phyloP scores from a whole-genome alignment of 2,797 vertebrate genomes.

The Coracias cyanogaster region DNA sequence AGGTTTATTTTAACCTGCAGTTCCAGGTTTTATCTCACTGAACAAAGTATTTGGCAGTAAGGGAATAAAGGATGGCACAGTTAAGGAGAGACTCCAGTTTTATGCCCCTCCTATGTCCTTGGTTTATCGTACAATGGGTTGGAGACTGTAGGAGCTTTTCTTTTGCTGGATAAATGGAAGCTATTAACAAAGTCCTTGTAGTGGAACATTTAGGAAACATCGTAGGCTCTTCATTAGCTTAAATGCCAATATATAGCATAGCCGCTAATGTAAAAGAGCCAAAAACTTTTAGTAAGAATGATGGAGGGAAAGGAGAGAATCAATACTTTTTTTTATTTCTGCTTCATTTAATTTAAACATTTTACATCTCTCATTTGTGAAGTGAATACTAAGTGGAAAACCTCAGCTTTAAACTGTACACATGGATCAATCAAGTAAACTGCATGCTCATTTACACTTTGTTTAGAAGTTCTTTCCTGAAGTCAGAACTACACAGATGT shows the following conservation, averaged over 20 bases:
- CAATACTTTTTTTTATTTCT: neutral
- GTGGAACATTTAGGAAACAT: slow-evolving; percentile 50
- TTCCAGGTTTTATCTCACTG: neutral
- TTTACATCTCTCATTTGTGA: slow-evolving; percentile 34
- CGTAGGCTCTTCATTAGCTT: slow-evolving; percentile 39
- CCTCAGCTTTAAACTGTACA: neutral
- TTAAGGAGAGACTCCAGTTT: neutral
- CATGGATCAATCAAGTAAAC: neutral
- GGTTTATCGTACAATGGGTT: neutral
- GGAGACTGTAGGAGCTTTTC: neutral
- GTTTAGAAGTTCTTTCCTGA: neutral
- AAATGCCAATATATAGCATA: slow-evolving; percentile 52
- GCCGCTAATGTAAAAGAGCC: slow-evolving; percentile 12
- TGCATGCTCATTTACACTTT: neutral
- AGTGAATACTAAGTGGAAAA: slow-evolving; percentile 39
- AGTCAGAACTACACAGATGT: neutral
- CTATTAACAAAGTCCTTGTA: slow-evolving; percentile 40
- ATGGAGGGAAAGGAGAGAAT: slow-evolving; percentile 27
- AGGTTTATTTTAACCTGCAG: neutral
- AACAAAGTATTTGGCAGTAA: neutral
- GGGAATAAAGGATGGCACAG: neutral
- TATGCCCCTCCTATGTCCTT: neutral
- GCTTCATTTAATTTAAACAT: slow-evolving; percentile 49
- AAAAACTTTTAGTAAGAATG: slow-evolving; percentile 55
- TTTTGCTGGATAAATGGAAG: slow-evolving; percentile 41